These are phyloP conservation scores for Ochotona curzoniae DNA, from an alignment of 2,113 vertebrate genomes.

Conservation along the genomic window DNA sequence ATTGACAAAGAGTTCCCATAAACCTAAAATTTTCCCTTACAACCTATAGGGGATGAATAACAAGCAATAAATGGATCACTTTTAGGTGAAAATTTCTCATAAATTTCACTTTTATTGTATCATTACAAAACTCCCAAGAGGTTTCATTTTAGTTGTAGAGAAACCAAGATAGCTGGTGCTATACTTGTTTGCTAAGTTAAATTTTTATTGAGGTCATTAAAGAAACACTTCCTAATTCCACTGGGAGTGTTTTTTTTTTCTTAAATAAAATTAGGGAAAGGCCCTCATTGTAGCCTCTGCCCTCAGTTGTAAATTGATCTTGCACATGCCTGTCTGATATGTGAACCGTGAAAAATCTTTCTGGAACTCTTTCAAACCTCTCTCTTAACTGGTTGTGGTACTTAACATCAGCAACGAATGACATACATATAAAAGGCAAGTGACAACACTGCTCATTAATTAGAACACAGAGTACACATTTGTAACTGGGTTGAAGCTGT, in stretches of 20 bases:
- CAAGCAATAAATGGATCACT: not conserved
- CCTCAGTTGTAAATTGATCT: slow-evolving; percentile 67
- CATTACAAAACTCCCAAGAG: not conserved
- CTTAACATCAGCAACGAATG: slow-evolving; percentile 56
- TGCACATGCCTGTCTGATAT: slow-evolving; percentile 45
- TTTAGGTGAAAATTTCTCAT: not conserved
- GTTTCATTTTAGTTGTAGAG: slow-evolving; percentile 40
- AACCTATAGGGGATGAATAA: not conserved
- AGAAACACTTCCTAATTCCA: slow-evolving; percentile 24
- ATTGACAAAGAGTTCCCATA: not conserved
- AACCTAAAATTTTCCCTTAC: not conserved
- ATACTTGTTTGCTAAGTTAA: not conserved
- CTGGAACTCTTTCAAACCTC: slow-evolving; percentile 63
- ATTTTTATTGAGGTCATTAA: not conserved
- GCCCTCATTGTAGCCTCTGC: slow-evolving; percentile 55
- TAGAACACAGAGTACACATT: not conserved
- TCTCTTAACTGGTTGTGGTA: slow-evolving; percentile 60
- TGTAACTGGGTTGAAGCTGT: not conserved
- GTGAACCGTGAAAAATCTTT: slow-evolving; percentile 67
- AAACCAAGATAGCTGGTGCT: not conserved
- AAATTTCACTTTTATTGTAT: slow-evolving; percentile 1
- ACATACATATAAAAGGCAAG: slow-evolving; percentile 2
- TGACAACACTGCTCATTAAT: not conserved
- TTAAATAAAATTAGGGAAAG: slow-evolving; percentile 50
- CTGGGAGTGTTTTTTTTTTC: not conserved